A percentile compares a stretch with the other conserved stretches of the same genome.
These are phyloP conservation scores for Macropodus opercularis DNA, from an alignment of 2,797 vertebrate species.

Conservation along the genomic window DNA sequence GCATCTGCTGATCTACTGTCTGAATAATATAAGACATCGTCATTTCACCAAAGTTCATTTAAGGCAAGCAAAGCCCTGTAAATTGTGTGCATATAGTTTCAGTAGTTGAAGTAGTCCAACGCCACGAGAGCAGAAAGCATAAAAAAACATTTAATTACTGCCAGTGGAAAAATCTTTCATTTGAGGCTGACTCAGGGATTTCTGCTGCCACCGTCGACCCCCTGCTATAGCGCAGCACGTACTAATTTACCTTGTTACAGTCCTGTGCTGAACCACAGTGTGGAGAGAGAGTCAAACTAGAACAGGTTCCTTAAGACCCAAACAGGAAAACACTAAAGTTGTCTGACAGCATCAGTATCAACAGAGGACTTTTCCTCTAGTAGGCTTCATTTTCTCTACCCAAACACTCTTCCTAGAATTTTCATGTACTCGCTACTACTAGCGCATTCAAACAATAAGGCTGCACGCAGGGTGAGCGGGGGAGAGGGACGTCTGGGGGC, in stretches of 20 bases:
- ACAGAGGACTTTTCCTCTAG: slow-evolving; percentile 56
- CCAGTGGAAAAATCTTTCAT: slow-evolving; percentile 28
- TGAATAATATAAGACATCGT: slow-evolving; percentile 38
- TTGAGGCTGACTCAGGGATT: slow-evolving; percentile 36
- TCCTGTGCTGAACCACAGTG: slow-evolving; percentile 7
- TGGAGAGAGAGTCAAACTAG: slow-evolving; percentile 10
- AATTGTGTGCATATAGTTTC: slow-evolving; percentile 12
- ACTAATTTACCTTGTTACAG: background rate
- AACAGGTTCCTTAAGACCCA: slow-evolving; percentile 55
- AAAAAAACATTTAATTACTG: slow-evolving; percentile 60
- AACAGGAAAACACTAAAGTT: slow-evolving; percentile 69
- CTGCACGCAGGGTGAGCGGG: slow-evolving; percentile 28
- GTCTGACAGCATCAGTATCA: slow-evolving; percentile 49
- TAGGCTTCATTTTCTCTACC: slow-evolving; percentile 39
- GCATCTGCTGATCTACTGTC: slow-evolving; percentile 42
- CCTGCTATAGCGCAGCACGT: background rate
- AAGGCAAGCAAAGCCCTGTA: slow-evolving; percentile 29
- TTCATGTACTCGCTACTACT: slow-evolving; percentile 59
- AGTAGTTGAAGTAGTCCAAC: slow-evolving; percentile 40
- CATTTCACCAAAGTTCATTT: slow-evolving; percentile 61
- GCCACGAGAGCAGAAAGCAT: slow-evolving; percentile 24
- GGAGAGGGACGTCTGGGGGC: slow-evolving; percentile 62
- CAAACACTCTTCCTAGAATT: slow-evolving; percentile 73
- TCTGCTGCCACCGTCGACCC: slow-evolving; percentile 17
- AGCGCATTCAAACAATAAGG: slow-evolving; percentile 76